Base-by-base conservation (phyloP, 2,113 vertebrate species). In the Scolopax mira region DNA sequence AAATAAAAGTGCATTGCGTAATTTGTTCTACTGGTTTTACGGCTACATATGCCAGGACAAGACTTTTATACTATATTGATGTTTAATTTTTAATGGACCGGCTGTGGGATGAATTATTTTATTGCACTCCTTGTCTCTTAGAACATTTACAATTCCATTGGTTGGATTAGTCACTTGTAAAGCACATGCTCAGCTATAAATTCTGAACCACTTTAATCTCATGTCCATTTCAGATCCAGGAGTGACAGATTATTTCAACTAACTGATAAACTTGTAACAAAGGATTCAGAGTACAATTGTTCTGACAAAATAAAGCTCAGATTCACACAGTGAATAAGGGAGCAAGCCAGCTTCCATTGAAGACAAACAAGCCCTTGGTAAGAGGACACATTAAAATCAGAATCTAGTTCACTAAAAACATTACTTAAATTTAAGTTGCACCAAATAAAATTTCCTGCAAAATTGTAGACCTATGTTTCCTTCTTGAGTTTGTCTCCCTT, bases 311-410 rank as follows among this genome's bases (percentile, higher is more conserved):
- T 10, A 71, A 49, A 89, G 1, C 3, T 27, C 7, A 12, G 21
- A 42, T 33, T 12, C 5, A 6, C 0, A 0, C 19, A 54, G 13
- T 42, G 19, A 57, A 3, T n/a, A 61, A 35, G 42, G 15, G 23
- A 15, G 64, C 30, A 69, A 88, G 72, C 7, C 3, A 55, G 19
- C 11, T 30, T 58, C 28, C 19, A 70, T 21, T 18, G 31, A 58
- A 86, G 79, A 71, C 11, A 57, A 33, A 62, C 0, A 0, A 31
- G 2, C 2, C 5, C 7, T 67, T 64, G 22, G 18, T 61, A 67
- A 42, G 48, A 4, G 7, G 11, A 58, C 6, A 60, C 3, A 39
- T 6, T 23, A 72, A 86, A 80, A 65, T 30, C 52, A 79, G 18
- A 84, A 67, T 6, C 23, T 31, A 62, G 19, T 39, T 81, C 41